Conservation (phyloP, 1,140 invertebrate species). For the Polypedilum vanderplanki region DNA sequence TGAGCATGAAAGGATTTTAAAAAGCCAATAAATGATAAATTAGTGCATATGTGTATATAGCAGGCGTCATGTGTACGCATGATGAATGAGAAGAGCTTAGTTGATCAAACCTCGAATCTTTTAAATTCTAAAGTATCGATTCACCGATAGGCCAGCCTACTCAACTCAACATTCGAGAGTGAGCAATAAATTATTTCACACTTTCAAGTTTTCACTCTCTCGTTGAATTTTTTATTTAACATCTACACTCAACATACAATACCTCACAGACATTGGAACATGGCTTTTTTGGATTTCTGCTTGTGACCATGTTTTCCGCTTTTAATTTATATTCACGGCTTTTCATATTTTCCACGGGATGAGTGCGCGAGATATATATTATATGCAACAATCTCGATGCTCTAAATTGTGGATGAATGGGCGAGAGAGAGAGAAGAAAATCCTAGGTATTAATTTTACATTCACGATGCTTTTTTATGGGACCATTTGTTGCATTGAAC, state of each 20-base stretch:
- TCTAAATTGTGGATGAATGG: too few relatives aligned
- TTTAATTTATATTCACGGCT: constrained; percentile 19
- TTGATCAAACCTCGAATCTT: too few relatives aligned
- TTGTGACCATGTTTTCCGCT: background rate
- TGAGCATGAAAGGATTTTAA: too few relatives aligned
- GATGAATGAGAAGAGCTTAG: background rate
- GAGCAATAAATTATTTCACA: background rate
- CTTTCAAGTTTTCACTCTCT: background rate
- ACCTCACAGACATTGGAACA: background rate
- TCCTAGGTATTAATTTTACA: constrained; percentile 27
- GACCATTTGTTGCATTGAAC: constrained; percentile 27
- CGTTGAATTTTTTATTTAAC: constrained; percentile 19
- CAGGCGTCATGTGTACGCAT: background rate
- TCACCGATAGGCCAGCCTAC: background rate
- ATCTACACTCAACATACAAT: background rate
- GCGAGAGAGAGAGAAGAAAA: background rate
- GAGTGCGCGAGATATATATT: background rate
- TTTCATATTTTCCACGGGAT: background rate
- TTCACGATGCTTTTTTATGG: background rate
- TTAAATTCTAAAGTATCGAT: background rate
- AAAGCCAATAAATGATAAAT: too few relatives aligned
- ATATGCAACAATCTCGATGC: too few relatives aligned
- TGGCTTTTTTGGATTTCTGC: background rate
- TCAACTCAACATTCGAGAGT: background rate
- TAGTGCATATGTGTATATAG: background rate